phyloP scores from a whole-genome alignment of 2,888 invertebrate species.

The Apamea sordens region DNA sequence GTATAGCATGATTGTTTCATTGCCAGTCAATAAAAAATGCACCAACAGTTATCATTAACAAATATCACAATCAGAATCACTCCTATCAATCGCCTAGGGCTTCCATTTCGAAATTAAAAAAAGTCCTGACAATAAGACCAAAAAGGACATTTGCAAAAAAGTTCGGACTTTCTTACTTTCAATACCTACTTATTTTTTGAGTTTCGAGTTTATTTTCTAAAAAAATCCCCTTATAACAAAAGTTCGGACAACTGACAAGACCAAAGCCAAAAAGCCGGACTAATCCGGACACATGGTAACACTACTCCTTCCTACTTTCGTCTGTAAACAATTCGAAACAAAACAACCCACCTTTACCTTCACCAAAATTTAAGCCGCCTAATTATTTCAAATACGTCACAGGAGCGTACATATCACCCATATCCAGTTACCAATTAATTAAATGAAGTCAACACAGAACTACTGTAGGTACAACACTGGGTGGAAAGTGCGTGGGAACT shows the following conservation, averaged over 20 bases:
- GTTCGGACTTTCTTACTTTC: not conserved
- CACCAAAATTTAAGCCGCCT: constrained; percentile 15
- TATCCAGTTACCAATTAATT: constrained; percentile 62
- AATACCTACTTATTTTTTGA: not conserved
- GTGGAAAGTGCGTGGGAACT: constrained; percentile 56
- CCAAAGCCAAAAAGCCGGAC: not conserved
- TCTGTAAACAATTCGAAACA: not conserved
- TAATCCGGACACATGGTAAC: not conserved
- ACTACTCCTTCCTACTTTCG: not conserved
- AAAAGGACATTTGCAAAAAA: not conserved
- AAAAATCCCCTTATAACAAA: not conserved
- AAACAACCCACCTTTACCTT: constrained; percentile 3
- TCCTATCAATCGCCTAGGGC: no score
- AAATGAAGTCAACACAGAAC: constrained; percentile 53
- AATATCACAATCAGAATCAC: not conserved
- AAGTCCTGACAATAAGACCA: not conserved
- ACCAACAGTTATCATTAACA: not conserved
- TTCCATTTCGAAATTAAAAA: not conserved
- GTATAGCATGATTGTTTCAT: not conserved
- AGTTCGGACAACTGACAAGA: not conserved
- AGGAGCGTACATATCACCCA: constrained; percentile 14
- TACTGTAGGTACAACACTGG: constrained; percentile 33
- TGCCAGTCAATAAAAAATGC: not conserved
- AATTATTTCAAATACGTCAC: constrained; percentile 35
- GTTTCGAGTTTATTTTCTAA: not conserved